Base-by-base conservation (phyloP, 2,888 invertebrate species). In the Sipha maydis region DNA sequence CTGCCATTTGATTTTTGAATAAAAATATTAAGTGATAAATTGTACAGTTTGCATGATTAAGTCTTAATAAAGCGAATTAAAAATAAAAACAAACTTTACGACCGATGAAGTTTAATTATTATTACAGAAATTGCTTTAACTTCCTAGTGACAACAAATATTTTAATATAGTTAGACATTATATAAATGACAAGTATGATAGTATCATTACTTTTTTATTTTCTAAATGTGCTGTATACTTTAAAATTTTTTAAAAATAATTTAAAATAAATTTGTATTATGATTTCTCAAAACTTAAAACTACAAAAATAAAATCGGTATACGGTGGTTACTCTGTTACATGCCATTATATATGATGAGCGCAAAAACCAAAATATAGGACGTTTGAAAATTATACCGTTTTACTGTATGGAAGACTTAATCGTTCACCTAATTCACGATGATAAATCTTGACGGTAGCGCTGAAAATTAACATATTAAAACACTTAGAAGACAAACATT, bases 401-500 rank as follows among this genome's bases (percentile, higher is more conserved):
- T 67, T n/a, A n/a, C 8, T 48, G 1, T 67, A n/a, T 9, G 67
- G n/a, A 11, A 7, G 28, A 67, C 67, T n/a, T 67, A 67, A 67
- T n/a, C 7, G n/a, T 67, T n/a, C 25, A 61, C 61, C 48, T 48
- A 48, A 48, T 61, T 61, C 61, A 61, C 21, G 5, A 25, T 61
- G 25, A 61, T 61, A 61, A 67, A 67, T 67, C n/a, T 25, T n/a
- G n/a, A 11, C 11, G 67, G 25, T 67, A 11, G n/a, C 8, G 21
- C 21, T 77, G 54, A 54, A 54, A 77, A 77, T 77, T 77, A 77
- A 77, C 77, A 77, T 77, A 77, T 77, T 77, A 77, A 77, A 48
- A 77, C 54, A 28, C 77, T 77, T 77, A 28, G 28, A 54, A 19
- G 77, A 77, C 28, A 48, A 77, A 54, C 48, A 77, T 77, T 77